Evolutionary conservation across 2,888 invertebrate genomes (phyloP), one percentile per base, ranked within the genome.

Genomic region (Phengaris alcon): DNA sequence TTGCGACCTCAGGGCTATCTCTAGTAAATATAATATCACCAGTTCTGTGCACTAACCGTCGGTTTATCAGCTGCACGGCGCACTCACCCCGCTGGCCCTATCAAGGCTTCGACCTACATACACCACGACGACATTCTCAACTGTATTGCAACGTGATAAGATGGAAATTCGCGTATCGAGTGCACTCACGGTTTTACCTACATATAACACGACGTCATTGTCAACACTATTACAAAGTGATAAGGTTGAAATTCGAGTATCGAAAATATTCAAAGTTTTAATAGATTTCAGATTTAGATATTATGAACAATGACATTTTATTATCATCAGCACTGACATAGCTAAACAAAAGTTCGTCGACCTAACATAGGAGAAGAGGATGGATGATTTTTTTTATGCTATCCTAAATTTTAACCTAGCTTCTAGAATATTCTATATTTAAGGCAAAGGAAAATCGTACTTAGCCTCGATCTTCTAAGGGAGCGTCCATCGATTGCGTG

Each of bases 101-200:
- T 51, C 70, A 70, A 70, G 70, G 70, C 48, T 70, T 22, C 70
- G 70, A 51, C 70, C 70, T 22, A 70, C 70, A 51, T 70, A 70
- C n/a, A 48, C 70, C 8, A 51, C 22, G 15, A 22, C 22, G 8
- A 51, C 22, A 22, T 15, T 51, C 15, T 9, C 48, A 12, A 15
- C 70, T 15, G 6, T 70, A 70, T 8, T n/a, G 10, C 48, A 6
- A 12, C 3, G 15, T 2, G 2, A 15, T 70, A 51, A 48, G 15
- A 5, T 6, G 2, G 44, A 70, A 12, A 13, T 6, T 64, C 35
- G 12, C 22, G 8, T 64, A 7, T 6, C 35, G 12, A 12, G 0
- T 6, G 0, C 13, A 44, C 12, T 13, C 35, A 64, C 64, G 12
- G 64, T 35, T 35, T 12, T 13, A 64, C 64, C 59, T 59, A 10